Evolutionary conservation across 2,113 vertebrate species (phyloP), one percentile per base, ranked within the genome.

Genomic region (Pseudopipra pipra): DNA sequence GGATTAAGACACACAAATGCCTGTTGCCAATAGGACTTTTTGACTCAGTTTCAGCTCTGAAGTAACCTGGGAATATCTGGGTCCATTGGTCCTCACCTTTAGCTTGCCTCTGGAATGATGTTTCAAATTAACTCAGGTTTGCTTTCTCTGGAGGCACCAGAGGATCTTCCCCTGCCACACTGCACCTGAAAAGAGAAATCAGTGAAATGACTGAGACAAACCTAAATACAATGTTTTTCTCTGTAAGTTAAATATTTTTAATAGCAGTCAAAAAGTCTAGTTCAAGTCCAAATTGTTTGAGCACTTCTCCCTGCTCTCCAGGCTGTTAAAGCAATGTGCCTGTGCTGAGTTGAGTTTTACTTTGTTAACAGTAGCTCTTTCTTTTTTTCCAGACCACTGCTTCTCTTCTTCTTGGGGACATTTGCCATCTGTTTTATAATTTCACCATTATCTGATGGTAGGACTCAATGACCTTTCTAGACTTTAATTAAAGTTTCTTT

Each of bases 401-500:
- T 94, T 88, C 80, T 80, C 77, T 94, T 96, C 79, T 95, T 97
- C 88, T 95, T 91, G 67, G 85, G 94, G 95, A 97, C 89, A 95
- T 96, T 95, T 97, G 66, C 96, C 95, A 96, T 96, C 95, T 96
- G 90, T 94, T 96, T 97, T 95, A 96, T 96, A 95, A 97, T 96
- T 97, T 95, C 83, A 85, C 85, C 54, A 85, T 97, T 97, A 97
- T 97, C 95, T 94, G 96, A 96, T 95, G 43, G 77, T 92, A 97
- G 77, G 91, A 94, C 88, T 95, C 95, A 76, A 71, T 97, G 97
- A 97, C 97, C 97, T 97, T 97, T 97, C 89, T 89, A 96, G 90
- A 96, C 97, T 98, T 97, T 97, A 97, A 98, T 97, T 98, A 97
- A 94, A 97, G 89, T 96, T 97, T 97, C 93, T 97, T 97, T 97